Evolutionary conservation across 1,140 invertebrate genomes (phyloP).

Genomic region (Megalonaias nervosa): DNA sequence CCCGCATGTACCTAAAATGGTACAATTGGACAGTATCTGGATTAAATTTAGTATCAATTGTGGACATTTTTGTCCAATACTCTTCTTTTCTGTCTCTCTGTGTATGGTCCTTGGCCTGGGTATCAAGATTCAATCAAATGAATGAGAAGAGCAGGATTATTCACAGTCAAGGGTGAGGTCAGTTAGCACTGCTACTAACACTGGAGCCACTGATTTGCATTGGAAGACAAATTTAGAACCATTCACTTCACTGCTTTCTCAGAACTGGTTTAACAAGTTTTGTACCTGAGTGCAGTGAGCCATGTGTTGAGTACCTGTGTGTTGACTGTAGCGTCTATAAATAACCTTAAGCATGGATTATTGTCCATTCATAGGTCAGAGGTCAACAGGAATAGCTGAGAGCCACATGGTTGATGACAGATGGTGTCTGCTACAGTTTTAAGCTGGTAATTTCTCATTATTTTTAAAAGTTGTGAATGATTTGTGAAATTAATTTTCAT

Average conservation of each 20-base stretch:
- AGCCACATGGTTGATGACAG: too few relatives aligned
- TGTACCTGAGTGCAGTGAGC: neutral
- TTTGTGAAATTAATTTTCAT: too few relatives aligned
- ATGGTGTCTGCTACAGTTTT: too few relatives aligned
- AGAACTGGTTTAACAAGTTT: constrained; percentile 45
- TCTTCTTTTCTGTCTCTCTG: constrained; percentile 4
- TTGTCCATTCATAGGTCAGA: too few relatives aligned
- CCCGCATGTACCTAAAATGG: constrained; percentile 58
- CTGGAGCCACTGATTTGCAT: constrained; percentile 22
- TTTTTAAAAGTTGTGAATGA: too few relatives aligned
- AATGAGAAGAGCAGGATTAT: constrained; percentile 3
- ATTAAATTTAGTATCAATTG: constrained; percentile 45
- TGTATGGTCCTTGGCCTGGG: neutral
- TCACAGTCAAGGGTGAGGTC: constrained; percentile 31
- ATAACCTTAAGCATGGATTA: too few relatives aligned
- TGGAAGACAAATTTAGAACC: constrained; percentile 30
- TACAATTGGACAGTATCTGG: constrained; percentile 51
- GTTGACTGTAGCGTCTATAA: too few relatives aligned
- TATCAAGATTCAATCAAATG: constrained; percentile 8
- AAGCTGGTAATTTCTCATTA: too few relatives aligned
- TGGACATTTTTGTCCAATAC: neutral
- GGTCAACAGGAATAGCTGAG: too few relatives aligned
- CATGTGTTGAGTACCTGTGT: too few relatives aligned
- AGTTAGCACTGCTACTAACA: constrained; percentile 5
- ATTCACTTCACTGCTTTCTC: constrained; percentile 2